These are phyloP conservation scores for Ceratina japonica DNA, from an alignment of 1,140 invertebrate species.

Conservation along the genomic window DNA sequence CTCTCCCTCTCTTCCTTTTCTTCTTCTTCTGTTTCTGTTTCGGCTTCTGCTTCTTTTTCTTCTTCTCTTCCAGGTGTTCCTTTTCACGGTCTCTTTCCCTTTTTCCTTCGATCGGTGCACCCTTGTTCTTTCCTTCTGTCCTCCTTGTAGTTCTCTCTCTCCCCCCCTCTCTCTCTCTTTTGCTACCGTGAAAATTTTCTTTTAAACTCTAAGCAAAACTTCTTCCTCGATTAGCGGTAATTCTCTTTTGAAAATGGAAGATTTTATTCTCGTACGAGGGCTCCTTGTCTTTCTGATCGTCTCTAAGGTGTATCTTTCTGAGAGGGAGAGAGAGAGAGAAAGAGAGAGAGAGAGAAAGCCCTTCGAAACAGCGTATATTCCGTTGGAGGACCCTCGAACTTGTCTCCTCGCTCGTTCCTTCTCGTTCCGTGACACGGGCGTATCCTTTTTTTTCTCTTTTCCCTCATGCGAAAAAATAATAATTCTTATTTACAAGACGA, in stretches of 20 bases:
- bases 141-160: constrained; percentile 30
- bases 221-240: constrained; percentile 7
- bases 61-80: constrained; percentile 44
- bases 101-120: constrained; percentile 31
- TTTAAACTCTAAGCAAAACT: constrained; percentile 36
- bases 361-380: constrained; percentile 37
- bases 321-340: constrained; percentile 35
- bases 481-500: constrained; percentile 62
- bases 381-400: constrained; percentile 51
- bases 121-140: constrained; percentile 27
- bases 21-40: constrained; percentile 2
- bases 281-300: background rate
- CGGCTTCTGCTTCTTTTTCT: constrained; percentile 16
- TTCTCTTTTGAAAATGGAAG: constrained; percentile 30
- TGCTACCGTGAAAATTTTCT: background rate
- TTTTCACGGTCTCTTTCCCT: constrained; percentile 23
- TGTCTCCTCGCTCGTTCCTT: constrained; percentile 45
- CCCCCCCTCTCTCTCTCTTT: background rate
- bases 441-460: constrained; percentile 48
- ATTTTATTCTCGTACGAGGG: background rate
- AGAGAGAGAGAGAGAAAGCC: constrained; percentile 44
- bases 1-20: constrained; percentile 32
- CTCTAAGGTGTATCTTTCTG: constrained; percentile 11
- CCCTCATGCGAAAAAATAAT: constrained; percentile 61
- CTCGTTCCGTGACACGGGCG: constrained; percentile 36